Base-by-base conservation (phyloP, 2,888 invertebrate species). In the Cephus nigrinus region DNA sequence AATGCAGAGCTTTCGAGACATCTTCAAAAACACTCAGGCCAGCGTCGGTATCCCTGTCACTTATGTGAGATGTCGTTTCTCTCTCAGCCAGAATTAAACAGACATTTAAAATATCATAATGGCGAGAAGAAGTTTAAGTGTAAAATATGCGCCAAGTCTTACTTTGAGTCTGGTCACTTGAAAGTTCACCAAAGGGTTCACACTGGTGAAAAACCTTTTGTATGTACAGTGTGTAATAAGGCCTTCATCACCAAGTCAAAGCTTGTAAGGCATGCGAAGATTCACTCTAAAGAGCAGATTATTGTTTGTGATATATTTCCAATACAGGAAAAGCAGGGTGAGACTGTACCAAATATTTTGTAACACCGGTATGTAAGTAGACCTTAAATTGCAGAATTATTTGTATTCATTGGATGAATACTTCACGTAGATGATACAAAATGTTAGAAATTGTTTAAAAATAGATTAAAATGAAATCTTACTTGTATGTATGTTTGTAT, bases 131-230 rank as follows among this genome's bases (percentile, higher is more conserved):
- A 84, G 72, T 90, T 88, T 76, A 82, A 83, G 76, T 91, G 91
- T 78, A 78, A 84, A n/a, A 76, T 87, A 30, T 91, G 91, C 73
- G 78, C 78, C 15, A 90, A 90, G 80, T 80, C 83, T 12, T 91
- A 90, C 75, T 90, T 87, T 77, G 91, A 91, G 78, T 89, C 89
- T 1, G 89, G 89, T 33, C 90, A 90, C 80, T 81, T 91, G 71
- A 88, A 88, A 76, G 85, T 89, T 55, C 91, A 92, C 78, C 84
- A 88, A 81, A 84, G 89, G 55, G 84, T 87, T 34, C 92, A 92
- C 69, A 89, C 90, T 0, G 91, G 91, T 0, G 89, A 89, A 76
- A 86, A 86, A 76, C 91, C 91, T 1, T 90, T 86, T 76, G 78
- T 83, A 12, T 92, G 92, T 78, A 80, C 82, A 4, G 77, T 88